These are phyloP conservation scores for Pogonognathellus flavescens DNA, from an alignment of 1,140 invertebrate genomes.

Conservation along the genomic window DNA sequence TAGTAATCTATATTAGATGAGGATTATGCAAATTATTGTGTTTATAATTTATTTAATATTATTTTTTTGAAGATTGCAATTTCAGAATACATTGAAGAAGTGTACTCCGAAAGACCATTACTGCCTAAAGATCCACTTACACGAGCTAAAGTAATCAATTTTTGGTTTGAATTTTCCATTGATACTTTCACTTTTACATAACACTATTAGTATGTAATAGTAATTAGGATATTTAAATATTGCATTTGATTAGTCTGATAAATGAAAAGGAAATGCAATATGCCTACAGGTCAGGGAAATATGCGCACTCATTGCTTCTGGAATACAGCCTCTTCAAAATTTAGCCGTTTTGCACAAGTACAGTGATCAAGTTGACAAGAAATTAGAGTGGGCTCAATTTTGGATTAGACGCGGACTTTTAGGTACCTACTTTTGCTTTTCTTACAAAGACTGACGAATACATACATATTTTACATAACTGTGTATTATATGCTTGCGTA, in stretches of 20 bases:
- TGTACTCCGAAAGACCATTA: slow-evolving; percentile 84
- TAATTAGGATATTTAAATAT: too few species aligned
- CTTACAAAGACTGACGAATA: too few species aligned
- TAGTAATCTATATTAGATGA: too few species aligned
- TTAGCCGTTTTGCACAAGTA: slow-evolving; percentile 84
- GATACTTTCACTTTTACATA: too few species aligned
- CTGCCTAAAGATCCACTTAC: slow-evolving; percentile 89
- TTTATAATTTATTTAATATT: too few species aligned
- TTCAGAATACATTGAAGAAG: slow-evolving; percentile 96
- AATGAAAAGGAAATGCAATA: too few species aligned
- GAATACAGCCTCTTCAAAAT: slow-evolving; percentile 97
- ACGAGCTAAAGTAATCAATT: slow-evolving; percentile 87
- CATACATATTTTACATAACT: too few species aligned
- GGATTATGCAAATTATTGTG: too few species aligned
- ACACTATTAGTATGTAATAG: too few species aligned
- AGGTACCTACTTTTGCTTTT: slow-evolving; percentile 68
- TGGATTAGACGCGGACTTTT: slow-evolving; percentile 91
- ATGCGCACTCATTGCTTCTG: slow-evolving; percentile 87
- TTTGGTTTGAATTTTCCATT: too few species aligned
- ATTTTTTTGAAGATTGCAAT: slow-evolving; percentile 85
- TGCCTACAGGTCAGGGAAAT: slow-evolving; percentile 77
- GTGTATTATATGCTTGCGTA: too few species aligned
- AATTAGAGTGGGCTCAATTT: slow-evolving; percentile 88
- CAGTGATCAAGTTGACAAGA: slow-evolving; percentile 83
- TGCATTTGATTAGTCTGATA: too few species aligned